These are phyloP conservation scores for Tetramorium simillimum DNA, from an alignment of 1,140 invertebrate genomes.

Conservation along the genomic window DNA sequence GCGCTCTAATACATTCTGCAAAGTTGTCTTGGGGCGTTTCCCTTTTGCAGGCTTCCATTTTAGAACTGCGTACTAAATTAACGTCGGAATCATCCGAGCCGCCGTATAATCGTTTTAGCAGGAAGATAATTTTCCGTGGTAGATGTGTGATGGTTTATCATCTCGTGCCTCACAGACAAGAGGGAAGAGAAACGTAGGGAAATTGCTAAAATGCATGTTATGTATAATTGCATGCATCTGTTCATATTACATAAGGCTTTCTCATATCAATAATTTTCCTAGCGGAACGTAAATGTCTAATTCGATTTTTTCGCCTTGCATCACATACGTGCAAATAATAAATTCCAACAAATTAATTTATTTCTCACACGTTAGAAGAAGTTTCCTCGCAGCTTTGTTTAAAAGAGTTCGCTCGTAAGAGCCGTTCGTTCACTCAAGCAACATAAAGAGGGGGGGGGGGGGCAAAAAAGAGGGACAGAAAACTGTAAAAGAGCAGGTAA, in stretches of 20 bases:
- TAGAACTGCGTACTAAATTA: constrained; percentile 42
- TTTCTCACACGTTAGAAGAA: background rate
- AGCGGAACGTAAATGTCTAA: background rate
- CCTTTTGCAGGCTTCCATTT: constrained; percentile 7
- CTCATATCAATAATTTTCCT: constrained; percentile 7
- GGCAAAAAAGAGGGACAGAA: background rate
- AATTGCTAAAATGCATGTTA: constrained; percentile 31
- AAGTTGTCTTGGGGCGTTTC: constrained; percentile 31
- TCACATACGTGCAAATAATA: background rate
- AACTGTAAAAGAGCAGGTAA: background rate
- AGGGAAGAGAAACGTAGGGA: background rate
- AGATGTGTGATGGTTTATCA: constrained; percentile 46
- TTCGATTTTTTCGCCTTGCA: background rate
- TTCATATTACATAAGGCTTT: background rate
- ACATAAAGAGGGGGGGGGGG: background rate
- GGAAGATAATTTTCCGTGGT: constrained; percentile 45
- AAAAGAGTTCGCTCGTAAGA: background rate
- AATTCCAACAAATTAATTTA: background rate
- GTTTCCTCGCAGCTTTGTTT: constrained; percentile 4
- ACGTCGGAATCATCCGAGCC: constrained; percentile 27
- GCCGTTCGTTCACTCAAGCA: background rate
- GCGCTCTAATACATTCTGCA: background rate
- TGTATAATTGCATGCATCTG: constrained; percentile 26
- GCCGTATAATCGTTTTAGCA: constrained; percentile 40
- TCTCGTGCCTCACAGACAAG: background rate